Evolutionary conservation across 1,140 invertebrate genomes (phyloP).

Genomic region (Drosophila pandora): DNA sequence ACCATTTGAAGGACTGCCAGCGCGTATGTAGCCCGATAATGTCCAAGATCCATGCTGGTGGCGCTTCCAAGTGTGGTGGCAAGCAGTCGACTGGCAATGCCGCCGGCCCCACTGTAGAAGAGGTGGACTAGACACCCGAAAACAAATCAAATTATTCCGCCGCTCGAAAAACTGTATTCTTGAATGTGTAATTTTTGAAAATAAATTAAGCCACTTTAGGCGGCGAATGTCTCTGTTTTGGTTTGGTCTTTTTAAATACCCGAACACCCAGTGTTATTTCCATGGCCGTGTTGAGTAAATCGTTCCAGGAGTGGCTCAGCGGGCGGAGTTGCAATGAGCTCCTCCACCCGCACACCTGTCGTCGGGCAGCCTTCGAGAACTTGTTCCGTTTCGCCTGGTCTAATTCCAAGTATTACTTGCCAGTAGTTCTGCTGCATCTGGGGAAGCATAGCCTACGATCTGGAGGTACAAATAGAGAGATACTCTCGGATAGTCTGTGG

Average conservation of each 20-base stretch:
- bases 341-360: constrained; percentile 48
- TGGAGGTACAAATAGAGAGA: neutral
- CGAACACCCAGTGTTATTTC: constrained; percentile 5
- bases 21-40: constrained; percentile 89
- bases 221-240: neutral
- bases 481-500: constrained; percentile 16
- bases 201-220: constrained; percentile 19
- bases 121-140: constrained; percentile 61
- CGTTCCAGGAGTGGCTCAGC: constrained; percentile 33
- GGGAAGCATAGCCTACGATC: constrained; percentile 3
- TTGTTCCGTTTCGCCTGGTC: constrained; percentile 42
- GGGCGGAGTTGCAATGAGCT: constrained; percentile 41
- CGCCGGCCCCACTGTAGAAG: constrained; percentile 68
- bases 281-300: constrained; percentile 52
- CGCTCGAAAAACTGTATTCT: neutral
- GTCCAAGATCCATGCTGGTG: constrained; percentile 89
- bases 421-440: constrained; percentile 42
- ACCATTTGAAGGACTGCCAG: constrained; percentile 90
- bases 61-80: constrained; percentile 47
- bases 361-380: constrained; percentile 21
- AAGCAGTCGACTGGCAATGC: constrained; percentile 56
- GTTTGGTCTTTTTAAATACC: neutral
- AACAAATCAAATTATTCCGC: neutral
- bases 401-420: constrained; percentile 57
- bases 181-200: constrained; percentile 39